Base-by-base conservation (phyloP, 2,888 invertebrate species). In the Epistrophe grossulariae region DNA sequence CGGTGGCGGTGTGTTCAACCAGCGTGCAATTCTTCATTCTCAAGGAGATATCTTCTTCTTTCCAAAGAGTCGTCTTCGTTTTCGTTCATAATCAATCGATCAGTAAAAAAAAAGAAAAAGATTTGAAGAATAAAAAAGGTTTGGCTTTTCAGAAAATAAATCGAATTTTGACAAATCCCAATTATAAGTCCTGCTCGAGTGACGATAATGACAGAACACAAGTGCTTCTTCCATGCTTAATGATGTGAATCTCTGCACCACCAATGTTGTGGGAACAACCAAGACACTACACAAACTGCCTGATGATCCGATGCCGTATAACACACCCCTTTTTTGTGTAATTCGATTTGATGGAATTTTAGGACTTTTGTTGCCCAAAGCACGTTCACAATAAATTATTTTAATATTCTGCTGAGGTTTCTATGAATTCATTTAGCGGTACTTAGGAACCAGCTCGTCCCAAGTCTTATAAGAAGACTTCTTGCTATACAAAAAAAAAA, bases 141-240 rank as follows among this genome's bases (percentile, higher is more conserved):
- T 84, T 35, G 84, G 72, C 64, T 24, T n/a, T n/a, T 35, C 43
- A 71, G 76, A 72, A 62, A 76, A 82, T 83, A 79, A 87, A 87
- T 87, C 79, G 87, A 76, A 17, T 82, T 82, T 82, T 79, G 81
- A 74, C 83, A 87, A 74, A 72, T 79, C 74, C 82, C 82, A 87
- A 87, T 87, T 87, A 70, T 55, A 79, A 87, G 66, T 74, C 76
- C 74, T 59, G 70, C 70, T 55, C 48, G 38, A 70, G 35, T 55
- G 81, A 55, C 35, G 48, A 70, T 19, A 73, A 68, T 73, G 59
- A 83, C 66, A 59, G 68, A 71, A 70, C 52, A 68, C 84, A 81
- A 76, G 79, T 74, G 79, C 82, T 66, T 71, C 82, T 66, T 71
- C 84, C 38, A 57, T 79, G 82, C 66, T 79, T 87, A 87, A 87